Conservation (phyloP, 2,113 vertebrate species). For the Miniopterus natalensis region DNA sequence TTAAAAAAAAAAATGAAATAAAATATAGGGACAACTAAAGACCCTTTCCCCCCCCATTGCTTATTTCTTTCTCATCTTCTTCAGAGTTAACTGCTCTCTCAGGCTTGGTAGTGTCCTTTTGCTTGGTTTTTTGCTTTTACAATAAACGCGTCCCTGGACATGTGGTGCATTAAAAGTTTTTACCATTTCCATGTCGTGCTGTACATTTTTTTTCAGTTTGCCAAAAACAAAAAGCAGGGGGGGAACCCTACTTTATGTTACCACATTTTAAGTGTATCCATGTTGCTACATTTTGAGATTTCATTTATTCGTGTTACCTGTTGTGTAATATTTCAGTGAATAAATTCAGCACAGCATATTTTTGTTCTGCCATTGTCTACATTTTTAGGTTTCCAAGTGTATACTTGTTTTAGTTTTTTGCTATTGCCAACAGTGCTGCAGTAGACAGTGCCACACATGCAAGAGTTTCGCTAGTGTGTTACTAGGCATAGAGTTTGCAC, state of each 20-base stretch:
- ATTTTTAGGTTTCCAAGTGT: constrained; percentile 43
- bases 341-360: not conserved
- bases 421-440: not conserved
- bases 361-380: not conserved
- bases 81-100: not conserved
- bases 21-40: constrained; percentile 23
- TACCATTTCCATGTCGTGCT: constrained; percentile 10
- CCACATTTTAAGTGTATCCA: constrained; percentile 35
- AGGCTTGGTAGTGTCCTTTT: not conserved
- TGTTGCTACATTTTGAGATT: constrained; percentile 31
- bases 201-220: constrained; percentile 28
- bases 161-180: not conserved
- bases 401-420: constrained; percentile 9
- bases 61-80: constrained; percentile 49
- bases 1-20: constrained; percentile 7
- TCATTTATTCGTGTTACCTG: constrained; percentile 54
- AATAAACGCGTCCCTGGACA: not conserved
- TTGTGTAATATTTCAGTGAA: constrained; percentile 50
- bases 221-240: not conserved
- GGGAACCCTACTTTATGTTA: not conserved
- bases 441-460: not conserved
- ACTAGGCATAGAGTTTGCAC: not conserved
- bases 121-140: not conserved
- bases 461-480: constrained; percentile 49
- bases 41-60: not conserved